Percentiles rank a stretch among this genome's conserved stretches.
phyloP scores from a whole-genome alignment of 2,797 vertebrate genomes.

The Calcarius lapponicus region DNA sequence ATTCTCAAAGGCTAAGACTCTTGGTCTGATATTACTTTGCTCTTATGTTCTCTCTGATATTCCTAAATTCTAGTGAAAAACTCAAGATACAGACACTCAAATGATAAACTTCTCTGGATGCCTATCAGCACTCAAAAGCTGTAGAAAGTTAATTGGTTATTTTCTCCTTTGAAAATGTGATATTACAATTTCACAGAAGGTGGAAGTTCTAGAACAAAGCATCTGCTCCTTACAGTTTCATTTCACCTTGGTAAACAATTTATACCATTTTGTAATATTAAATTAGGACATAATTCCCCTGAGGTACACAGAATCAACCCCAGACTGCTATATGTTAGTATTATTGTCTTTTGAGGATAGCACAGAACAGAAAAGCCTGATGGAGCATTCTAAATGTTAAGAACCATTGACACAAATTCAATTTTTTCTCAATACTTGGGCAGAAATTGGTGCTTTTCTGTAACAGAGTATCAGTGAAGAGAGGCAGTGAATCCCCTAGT shows the following conservation, averaged over 20 bases:
- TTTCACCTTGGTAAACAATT: background rate
- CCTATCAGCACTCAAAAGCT: background rate
- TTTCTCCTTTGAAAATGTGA: background rate
- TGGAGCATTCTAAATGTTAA: background rate
- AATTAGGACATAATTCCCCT: background rate
- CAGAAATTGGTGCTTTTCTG: background rate
- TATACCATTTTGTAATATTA: background rate
- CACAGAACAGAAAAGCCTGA: background rate
- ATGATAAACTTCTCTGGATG: background rate
- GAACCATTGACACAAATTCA: background rate
- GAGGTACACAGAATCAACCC: background rate
- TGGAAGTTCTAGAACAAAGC: background rate
- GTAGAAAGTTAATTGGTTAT: background rate
- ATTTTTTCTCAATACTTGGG: background rate
- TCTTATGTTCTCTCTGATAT: background rate
- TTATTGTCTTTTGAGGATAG: background rate
- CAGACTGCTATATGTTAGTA: background rate
- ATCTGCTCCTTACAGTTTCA: background rate
- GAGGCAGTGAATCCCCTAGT: background rate
- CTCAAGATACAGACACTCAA: background rate
- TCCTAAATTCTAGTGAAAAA: background rate
- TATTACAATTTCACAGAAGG: background rate
- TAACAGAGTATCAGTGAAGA: background rate
- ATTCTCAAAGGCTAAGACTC: background rate
- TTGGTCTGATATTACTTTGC: background rate